Evolutionary conservation across 2,797 vertebrate genomes (phyloP).

Genomic region (Ataeniobius toweri): DNA sequence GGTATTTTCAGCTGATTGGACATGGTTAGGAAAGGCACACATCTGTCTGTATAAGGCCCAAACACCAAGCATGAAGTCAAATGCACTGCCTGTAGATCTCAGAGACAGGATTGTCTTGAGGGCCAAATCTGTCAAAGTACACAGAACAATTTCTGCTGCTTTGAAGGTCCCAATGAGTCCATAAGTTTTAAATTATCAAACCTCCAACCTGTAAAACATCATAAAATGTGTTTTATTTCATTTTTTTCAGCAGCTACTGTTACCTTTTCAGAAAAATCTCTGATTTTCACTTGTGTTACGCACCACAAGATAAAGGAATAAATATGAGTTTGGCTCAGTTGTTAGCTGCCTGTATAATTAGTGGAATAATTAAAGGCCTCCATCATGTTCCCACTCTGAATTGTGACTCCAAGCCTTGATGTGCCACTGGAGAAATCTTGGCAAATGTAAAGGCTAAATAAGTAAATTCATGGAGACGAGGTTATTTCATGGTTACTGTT

Average conservation of each 20-base stretch:
- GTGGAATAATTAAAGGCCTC: constrained; percentile 72
- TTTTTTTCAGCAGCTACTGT: constrained; percentile 26
- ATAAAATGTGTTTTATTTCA: not conserved
- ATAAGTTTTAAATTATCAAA: not conserved
- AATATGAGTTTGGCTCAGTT: constrained; percentile 58
- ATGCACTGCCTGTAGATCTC: no score
- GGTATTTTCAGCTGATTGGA: no score
- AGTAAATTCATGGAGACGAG: constrained; percentile 23
- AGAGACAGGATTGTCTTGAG: no score
- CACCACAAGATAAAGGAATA: constrained; percentile 50
- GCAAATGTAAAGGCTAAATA: constrained; percentile 40
- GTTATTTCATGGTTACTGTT: constrained; percentile 42
- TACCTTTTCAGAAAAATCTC: constrained; percentile 39
- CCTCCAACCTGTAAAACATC: not conserved
- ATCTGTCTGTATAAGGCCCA: no score
- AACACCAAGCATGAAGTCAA: no score
- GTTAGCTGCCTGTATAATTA: constrained; percentile 74
- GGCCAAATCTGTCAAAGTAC: no score
- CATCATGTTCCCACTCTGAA: constrained; percentile 63
- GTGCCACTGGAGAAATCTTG: constrained; percentile 39
- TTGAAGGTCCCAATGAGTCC: not conserved
- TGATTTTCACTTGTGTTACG: constrained; percentile 46
- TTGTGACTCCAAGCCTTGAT: constrained; percentile 58
- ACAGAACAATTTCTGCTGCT: no score
- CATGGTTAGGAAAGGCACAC: no score